These are phyloP conservation scores for Anabas testudineus DNA, from an alignment of 2,797 vertebrate species.

Conservation along the genomic window DNA sequence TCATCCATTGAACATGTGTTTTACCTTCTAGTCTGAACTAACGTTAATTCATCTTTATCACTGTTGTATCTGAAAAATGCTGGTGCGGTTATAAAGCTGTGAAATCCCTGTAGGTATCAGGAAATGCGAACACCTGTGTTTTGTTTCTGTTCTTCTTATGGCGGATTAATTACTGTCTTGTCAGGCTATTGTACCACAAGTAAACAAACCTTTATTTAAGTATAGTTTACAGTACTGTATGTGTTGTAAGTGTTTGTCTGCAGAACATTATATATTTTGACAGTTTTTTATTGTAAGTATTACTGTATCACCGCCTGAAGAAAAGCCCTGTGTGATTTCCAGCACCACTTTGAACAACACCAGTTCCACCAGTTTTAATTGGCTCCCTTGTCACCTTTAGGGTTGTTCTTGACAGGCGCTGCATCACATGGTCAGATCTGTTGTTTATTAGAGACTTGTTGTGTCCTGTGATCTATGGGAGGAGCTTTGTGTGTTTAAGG, in stretches of 20 bases:
- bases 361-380: no score
- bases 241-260: no score
- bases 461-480: not conserved
- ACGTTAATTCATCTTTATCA: not conserved
- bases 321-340: no score
- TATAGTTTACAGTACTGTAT: no score
- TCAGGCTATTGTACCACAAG: no score
- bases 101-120: not conserved
- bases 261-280: no score
- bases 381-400: no score
- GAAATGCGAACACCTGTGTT: slow-evolving; percentile 1
- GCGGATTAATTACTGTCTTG: not conserved
- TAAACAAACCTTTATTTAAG: no score
- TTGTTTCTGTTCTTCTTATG: slow-evolving; percentile 10
- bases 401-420: no score
- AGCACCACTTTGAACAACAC: no score
- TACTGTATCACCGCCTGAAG: no score
- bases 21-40: not conserved
- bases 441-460: not conserved
- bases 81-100: not conserved
- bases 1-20: not conserved
- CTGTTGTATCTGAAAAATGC: not conserved
- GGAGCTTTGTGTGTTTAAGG: not conserved
- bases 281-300: no score
- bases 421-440: not conserved